A percentile compares a stretch with the other conserved stretches of the same genome.
phyloP scores from a whole-genome alignment of 2,113 vertebrate species.

The Mesocricetus auratus region DNA sequence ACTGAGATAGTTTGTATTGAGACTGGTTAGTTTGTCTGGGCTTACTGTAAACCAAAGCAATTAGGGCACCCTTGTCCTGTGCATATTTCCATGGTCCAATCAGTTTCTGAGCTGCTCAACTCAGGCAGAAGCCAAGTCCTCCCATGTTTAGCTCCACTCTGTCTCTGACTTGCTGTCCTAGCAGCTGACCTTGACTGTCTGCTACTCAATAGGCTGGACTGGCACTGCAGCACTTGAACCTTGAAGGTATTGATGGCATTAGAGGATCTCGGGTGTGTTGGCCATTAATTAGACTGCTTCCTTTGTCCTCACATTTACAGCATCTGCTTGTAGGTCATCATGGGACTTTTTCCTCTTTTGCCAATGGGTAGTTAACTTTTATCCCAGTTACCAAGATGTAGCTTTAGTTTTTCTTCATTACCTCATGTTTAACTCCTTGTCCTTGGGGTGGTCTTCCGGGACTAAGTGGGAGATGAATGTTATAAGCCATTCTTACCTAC shows the following conservation, averaged over 20 bases:
- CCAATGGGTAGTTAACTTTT: background rate
- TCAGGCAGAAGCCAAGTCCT: background rate
- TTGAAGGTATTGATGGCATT: background rate
- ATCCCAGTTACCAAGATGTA: no score
- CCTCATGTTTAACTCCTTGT: background rate
- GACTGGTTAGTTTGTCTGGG: background rate
- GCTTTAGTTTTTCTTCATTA: background rate
- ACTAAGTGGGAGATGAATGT: background rate
- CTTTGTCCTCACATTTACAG: background rate
- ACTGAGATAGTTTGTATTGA: background rate
- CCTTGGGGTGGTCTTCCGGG: background rate
- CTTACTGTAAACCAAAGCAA: background rate
- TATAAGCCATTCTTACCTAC: background rate
- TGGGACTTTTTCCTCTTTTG: background rate
- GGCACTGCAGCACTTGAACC: background rate
- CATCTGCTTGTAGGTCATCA: background rate
- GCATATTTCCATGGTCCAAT: background rate
- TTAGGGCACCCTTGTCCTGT: background rate
- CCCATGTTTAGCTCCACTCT: background rate
- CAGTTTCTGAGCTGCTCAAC: background rate
- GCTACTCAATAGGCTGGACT: no score
- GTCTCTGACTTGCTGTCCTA: background rate
- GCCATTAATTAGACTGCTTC: background rate
- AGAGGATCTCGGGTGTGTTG: background rate
- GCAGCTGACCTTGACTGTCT: background rate